Conservation (phyloP, 2,888 invertebrate genomes). For the Rhogogaster chlorosoma region DNA sequence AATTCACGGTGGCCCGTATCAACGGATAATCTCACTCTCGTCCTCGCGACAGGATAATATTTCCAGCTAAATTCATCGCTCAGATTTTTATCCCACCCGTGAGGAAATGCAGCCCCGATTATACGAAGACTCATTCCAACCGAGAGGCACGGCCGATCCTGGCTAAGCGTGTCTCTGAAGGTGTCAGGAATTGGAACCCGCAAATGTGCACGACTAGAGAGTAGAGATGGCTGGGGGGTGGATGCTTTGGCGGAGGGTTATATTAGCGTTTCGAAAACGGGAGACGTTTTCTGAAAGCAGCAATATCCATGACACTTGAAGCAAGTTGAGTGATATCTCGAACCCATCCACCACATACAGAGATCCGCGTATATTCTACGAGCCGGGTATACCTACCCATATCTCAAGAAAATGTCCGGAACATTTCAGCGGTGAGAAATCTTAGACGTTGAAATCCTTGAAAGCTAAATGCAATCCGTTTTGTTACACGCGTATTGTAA, state of each 20-base stretch:
- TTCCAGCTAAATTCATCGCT: constrained; percentile 16
- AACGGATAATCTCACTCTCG: background rate
- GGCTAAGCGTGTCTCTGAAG: constrained; percentile 41
- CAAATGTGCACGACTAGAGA: constrained; percentile 16
- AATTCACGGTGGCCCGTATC: background rate
- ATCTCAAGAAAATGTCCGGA: constrained; percentile 43
- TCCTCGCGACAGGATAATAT: background rate
- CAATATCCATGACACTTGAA: constrained; percentile 51
- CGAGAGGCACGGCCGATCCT: background rate
- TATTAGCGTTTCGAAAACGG: constrained; percentile 46
- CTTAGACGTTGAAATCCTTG: constrained; percentile 6
- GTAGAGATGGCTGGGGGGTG: background rate
- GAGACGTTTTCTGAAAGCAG: constrained; percentile 49
- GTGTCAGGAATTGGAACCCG: constrained; percentile 31
- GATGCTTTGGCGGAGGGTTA: background rate
- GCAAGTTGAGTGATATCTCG: constrained; percentile 50
- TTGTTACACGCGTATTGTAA: background rate
- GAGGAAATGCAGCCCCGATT: constrained; percentile 6
- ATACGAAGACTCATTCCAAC: constrained; percentile 16
- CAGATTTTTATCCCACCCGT: background rate
- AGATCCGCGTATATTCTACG: background rate
- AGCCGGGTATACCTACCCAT: constrained; percentile 15
- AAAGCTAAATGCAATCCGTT: constrained; percentile 43
- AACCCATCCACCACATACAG: constrained; percentile 20
- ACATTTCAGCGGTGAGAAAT: constrained; percentile 36